Conservation (phyloP, 2,113 vertebrate species). For the Lepidothrix coronata region DNA sequence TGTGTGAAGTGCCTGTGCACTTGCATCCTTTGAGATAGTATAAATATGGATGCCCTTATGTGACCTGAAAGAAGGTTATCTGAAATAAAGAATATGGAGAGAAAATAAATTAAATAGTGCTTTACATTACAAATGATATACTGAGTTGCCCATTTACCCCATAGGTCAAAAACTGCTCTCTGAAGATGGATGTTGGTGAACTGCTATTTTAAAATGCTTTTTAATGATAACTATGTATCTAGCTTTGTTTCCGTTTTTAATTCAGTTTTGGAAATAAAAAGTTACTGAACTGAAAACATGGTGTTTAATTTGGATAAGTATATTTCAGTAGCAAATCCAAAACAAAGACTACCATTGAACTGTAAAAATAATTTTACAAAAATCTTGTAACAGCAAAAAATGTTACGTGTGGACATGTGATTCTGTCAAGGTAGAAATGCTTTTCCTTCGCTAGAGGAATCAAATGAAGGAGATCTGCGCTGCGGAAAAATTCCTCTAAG, state of each 20-base stretch:
- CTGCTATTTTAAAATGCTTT: not conserved
- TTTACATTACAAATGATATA: not conserved
- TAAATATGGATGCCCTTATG: not conserved
- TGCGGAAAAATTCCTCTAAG: not conserved
- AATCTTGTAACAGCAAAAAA: not conserved
- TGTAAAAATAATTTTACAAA: not conserved
- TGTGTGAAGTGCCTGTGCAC: not conserved
- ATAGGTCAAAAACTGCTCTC: not conserved
- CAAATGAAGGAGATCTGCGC: not conserved
- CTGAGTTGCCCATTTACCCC: not conserved
- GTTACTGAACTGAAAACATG: not conserved
- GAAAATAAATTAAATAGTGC: not conserved
- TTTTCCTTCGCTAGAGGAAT: not conserved
- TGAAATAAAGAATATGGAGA: not conserved
- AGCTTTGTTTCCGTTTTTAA: not conserved
- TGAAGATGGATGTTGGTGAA: not conserved
- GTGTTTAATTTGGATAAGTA: not conserved
- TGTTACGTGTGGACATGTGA: fast-evolving
- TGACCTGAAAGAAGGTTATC: not conserved
- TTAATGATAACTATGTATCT: not conserved
- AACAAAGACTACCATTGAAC: not conserved
- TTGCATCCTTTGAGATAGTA: not conserved
- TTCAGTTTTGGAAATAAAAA: not conserved
- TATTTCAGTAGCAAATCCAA: not conserved
- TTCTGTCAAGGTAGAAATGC: not conserved